Evolutionary conservation across 23 tunicate genomes (phyloP).

Genomic region (Clavelina lepadiformis): DNA sequence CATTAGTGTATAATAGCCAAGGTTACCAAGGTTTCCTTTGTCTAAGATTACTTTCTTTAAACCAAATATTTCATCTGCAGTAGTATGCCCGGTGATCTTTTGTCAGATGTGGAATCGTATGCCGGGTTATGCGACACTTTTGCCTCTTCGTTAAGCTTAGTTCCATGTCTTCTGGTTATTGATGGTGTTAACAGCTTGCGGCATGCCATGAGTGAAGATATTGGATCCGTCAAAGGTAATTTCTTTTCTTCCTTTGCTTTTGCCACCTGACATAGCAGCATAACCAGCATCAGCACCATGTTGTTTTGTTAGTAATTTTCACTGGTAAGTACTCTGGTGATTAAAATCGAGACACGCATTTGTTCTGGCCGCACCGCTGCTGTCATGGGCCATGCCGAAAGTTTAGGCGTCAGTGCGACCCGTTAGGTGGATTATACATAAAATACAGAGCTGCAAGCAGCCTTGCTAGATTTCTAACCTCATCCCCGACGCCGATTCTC

Average conservation of each 20-base stretch:
- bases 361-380: too few species aligned
- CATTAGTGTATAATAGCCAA: not conserved
- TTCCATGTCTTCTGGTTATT: slow-evolving; percentile 60
- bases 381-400: too few species aligned
- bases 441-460: not conserved
- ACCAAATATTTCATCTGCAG: slow-evolving; percentile 18
- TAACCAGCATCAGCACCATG: too few species aligned
- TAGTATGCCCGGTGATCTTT: slow-evolving; percentile 16
- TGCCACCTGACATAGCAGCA: not conserved
- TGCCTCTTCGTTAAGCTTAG: slow-evolving; percentile 22
- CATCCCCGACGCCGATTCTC: too few species aligned
- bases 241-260: not conserved
- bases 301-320: too few species aligned
- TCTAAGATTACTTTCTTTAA: not conserved
- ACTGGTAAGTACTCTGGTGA: too few species aligned
- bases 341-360: too few species aligned
- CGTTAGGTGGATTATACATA: too few species aligned
- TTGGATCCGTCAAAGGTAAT: slow-evolving; percentile 61
- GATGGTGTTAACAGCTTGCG: slow-evolving; percentile 58
- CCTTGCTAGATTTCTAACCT: not conserved
- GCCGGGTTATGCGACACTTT: slow-evolving; percentile 36
- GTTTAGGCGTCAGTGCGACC: too few species aligned
- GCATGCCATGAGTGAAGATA: slow-evolving; percentile 51
- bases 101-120: slow-evolving; percentile 39
- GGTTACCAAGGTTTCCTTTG: too few species aligned